phyloP scores from a whole-genome alignment of 2,797 vertebrate genomes.

The Pteronotus mesoamericanus region DNA sequence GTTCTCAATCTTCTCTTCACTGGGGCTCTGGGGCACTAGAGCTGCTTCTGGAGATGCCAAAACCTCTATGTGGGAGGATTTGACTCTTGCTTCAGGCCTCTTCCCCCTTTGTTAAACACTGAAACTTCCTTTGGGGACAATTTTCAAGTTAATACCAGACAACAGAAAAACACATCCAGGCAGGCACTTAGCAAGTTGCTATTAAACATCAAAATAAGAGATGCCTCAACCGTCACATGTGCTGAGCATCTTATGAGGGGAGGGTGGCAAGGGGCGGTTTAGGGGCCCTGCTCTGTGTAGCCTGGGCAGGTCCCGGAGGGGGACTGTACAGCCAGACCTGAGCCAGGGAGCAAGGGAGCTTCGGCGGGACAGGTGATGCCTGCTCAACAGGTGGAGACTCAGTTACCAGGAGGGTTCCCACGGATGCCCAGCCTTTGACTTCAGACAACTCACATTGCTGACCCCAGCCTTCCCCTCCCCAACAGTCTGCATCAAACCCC shows the following conservation, averaged over 20 bases:
- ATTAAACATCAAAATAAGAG: neutral
- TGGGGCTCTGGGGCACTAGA: neutral
- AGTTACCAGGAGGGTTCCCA: neutral
- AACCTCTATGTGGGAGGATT: rapidly evolving
- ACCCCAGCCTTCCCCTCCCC: neutral
- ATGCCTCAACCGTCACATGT: neutral
- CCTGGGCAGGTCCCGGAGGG: neutral
- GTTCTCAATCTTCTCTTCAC: neutral
- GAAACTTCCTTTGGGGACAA: neutral
- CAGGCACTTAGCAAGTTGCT: neutral
- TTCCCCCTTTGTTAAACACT: neutral
- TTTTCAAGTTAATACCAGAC: neutral
- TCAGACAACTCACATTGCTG: neutral
- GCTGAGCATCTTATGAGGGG: neutral
- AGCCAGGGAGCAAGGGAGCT: neutral
- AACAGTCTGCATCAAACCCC: neutral
- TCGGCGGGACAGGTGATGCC: neutral
- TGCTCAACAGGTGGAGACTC: neutral
- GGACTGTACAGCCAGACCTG: neutral
- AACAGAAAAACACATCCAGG: neutral
- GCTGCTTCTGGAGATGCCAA: neutral
- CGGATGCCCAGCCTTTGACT: neutral
- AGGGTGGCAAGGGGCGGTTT: too few relatives aligned
- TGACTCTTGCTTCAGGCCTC: neutral
- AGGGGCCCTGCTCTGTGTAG: neutral